Evolutionary conservation across 1,140 invertebrate genomes (phyloP).

Genomic region (Oryctes rhinoceros): DNA sequence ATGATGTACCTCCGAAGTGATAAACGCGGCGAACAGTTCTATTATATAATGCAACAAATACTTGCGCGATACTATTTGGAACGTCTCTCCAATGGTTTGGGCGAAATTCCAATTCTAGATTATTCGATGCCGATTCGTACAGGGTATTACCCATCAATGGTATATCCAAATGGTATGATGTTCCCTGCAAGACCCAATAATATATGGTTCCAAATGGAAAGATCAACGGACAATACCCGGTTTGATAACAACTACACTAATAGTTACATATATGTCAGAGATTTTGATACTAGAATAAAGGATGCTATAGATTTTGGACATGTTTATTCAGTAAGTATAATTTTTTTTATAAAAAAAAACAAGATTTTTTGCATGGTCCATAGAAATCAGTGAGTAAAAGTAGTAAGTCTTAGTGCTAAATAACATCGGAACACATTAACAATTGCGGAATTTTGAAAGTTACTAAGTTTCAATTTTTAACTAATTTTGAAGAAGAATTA

Average conservation of each 20-base stretch:
- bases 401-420: no score
- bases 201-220: background rate
- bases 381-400: no score
- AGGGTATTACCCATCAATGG: slow-evolving; percentile 73
- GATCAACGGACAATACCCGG: slow-evolving; percentile 22
- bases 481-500: no score
- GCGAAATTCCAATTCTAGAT: slow-evolving; percentile 67
- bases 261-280: slow-evolving; percentile 56
- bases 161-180: slow-evolving; percentile 71
- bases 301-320: slow-evolving; percentile 71
- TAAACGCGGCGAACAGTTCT: slow-evolving; percentile 71
- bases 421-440: no score
- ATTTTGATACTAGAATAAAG: slow-evolving; percentile 69
- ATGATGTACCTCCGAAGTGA: slow-evolving; percentile 63
- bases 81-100: slow-evolving; percentile 70
- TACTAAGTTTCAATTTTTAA: no score
- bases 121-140: slow-evolving; percentile 65
- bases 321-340: slow-evolving; percentile 61
- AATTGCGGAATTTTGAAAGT: no score
- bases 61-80: slow-evolving; percentile 74
- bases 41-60: slow-evolving; percentile 69
- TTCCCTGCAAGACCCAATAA: slow-evolving; percentile 69
- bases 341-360: background rate
- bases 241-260: slow-evolving; percentile 43
- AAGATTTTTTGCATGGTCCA: background rate